Conservation (phyloP, 2,113 vertebrate species). For the Telmatochromis brachygnathus region DNA sequence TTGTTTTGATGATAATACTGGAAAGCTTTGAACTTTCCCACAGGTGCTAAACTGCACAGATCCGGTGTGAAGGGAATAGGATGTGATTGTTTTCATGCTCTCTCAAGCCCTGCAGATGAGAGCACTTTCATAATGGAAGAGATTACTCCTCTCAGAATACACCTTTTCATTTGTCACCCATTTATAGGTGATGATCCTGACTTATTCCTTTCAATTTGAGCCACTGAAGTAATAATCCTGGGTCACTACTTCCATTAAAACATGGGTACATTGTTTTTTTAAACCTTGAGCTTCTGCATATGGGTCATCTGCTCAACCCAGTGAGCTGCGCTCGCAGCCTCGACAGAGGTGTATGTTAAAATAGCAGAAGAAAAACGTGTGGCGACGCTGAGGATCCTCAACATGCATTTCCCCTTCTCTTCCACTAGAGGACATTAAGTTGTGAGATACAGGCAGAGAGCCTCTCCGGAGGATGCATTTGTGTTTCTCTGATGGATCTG, state of each 20-base stretch:
- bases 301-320: neutral
- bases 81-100: neutral
- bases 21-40: neutral
- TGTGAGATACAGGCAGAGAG: neutral
- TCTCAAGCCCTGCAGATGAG: neutral
- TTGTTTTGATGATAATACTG: neutral
- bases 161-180: neutral
- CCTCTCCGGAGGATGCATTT: neutral
- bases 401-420: neutral
- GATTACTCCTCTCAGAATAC: neutral
- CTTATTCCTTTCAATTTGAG: neutral
- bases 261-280: neutral
- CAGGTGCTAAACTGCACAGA: neutral
- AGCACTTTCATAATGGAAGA: neutral
- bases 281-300: neutral
- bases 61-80: neutral
- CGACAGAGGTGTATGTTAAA: neutral
- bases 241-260: neutral
- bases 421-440: conserved; percentile 42
- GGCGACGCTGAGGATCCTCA: neutral
- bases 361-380: neutral
- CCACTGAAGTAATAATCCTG: neutral
- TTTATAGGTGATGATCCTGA: neutral
- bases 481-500: neutral
- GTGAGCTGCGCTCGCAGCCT: neutral